These are phyloP conservation scores for Argyresthia goedartella DNA, from an alignment of 2,888 invertebrate genomes.

Conservation along the genomic window DNA sequence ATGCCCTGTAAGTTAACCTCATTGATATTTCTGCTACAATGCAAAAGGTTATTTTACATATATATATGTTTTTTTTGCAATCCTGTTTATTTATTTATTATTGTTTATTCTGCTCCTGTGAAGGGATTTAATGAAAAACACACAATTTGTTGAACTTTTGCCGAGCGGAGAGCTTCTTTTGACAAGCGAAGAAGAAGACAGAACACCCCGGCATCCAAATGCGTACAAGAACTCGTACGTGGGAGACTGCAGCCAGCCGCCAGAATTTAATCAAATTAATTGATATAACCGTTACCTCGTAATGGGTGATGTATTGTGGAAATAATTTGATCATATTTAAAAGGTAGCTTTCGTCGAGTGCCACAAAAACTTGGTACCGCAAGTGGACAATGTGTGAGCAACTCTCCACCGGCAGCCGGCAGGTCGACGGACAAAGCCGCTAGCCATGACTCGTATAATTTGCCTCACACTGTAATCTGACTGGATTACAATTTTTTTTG, in stretches of 20 bases:
- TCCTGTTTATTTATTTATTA: no score
- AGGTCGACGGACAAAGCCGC: conserved; percentile 27
- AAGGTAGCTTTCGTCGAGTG: conserved; percentile 33
- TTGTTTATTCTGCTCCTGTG: no score
- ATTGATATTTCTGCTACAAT: no score
- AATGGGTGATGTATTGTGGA: conserved; percentile 57
- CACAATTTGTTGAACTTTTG: no score
- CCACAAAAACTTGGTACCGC: conserved; percentile 37
- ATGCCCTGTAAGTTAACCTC: no score
- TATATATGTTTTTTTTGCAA: no score
- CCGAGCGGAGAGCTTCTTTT: not conserved
- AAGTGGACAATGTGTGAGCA: conserved; percentile 17
- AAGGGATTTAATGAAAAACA: no score
- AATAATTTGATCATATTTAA: conserved; percentile 61
- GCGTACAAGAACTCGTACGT: conserved; percentile 28
- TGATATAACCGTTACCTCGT: conserved; percentile 60
- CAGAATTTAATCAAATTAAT: conserved; percentile 54
- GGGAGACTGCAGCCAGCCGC: conserved; percentile 47
- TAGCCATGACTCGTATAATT: conserved; percentile 41
- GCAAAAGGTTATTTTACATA: no score
- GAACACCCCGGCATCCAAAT: not conserved
- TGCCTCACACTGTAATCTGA: conserved; percentile 48
- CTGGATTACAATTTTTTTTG: conserved; percentile 35
- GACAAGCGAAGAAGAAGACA: not conserved
- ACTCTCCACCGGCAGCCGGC: not conserved